phyloP scores from a whole-genome alignment of 2,797 vertebrate genomes.

The Odontamblyopus rebecca region DNA sequence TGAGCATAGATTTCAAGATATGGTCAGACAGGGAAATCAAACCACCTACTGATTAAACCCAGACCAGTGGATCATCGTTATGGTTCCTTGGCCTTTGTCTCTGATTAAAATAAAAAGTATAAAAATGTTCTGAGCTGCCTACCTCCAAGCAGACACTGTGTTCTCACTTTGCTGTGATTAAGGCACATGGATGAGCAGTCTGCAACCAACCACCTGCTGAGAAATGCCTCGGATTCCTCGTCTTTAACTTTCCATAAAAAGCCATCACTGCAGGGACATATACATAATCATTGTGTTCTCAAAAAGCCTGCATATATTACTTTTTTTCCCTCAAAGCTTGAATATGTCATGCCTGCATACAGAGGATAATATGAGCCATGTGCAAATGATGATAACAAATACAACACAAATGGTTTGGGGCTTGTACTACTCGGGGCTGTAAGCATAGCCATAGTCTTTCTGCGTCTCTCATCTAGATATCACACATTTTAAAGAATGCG shows the following conservation, averaged over 20 bases:
- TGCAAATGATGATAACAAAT: background rate
- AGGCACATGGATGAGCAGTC: conserved; percentile 12
- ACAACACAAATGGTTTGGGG: conserved; percentile 1
- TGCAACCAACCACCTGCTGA: conserved; percentile 28
- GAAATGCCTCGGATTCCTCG: conserved; percentile 8
- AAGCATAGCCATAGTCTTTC: conserved; percentile 26
- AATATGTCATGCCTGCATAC: background rate
- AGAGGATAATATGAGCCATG: conserved; percentile 1
- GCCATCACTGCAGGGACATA: conserved; percentile 6
- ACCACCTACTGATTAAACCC: conserved; percentile 55
- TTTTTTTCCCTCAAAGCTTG: background rate
- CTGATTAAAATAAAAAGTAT: conserved; percentile 48
- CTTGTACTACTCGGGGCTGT: background rate
- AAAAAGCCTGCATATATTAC: background rate
- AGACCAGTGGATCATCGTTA: conserved; percentile 37
- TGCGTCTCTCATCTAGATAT: conserved; percentile 23
- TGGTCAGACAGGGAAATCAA: conserved; percentile 47
- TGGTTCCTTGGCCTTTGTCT: conserved; percentile 60
- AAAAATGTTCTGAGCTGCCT: conserved; percentile 22
- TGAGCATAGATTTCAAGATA: background rate
- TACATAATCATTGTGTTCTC: conserved; percentile 3
- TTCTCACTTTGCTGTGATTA: conserved; percentile 34
- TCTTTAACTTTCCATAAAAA: conserved; percentile 8
- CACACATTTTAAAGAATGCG: conserved; percentile 34
- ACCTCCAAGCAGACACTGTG: conserved; percentile 39